Base-by-base conservation (phyloP, 2,888 invertebrate species). In the Xanthia togata region DNA sequence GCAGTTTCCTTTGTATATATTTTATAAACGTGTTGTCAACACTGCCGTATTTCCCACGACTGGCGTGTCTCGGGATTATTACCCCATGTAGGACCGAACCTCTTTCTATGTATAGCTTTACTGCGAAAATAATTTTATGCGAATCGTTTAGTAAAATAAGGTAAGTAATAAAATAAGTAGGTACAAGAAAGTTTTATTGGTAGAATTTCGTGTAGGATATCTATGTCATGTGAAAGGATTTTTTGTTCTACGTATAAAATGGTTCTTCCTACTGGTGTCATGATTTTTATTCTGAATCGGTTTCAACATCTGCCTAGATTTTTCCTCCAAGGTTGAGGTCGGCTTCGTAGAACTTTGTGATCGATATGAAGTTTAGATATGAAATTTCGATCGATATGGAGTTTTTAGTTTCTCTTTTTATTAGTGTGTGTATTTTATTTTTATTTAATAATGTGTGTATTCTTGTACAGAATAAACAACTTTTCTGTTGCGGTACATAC, bases 11-110 rank as follows among this genome's bases (percentile, higher is more conserved):
- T 64, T 74, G 53, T 73, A 78, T 47, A 47, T 47, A n/a, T n/a
- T n/a, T 72, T 78, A 72, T 69, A 75, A 74, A 76, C 26, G 71
- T 53, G 60, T 64, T 78, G 81, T 75, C 84, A 84, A 73, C 64
- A 70, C 64, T 59, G 50, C 59, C 53, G 41, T 55, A 68, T 78
- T 85, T 79, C 79, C 78, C 77, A 70, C 63, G 79, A 77, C 64
- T 87, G 68, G 79, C 89, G 87, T 88, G 89, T 72, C 80, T 23
- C 47, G 11, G 35, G 79, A 80, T 83, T 85, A 81, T 82, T 83
- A 85, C 76, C 70, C 59, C 47, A 41, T 73, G 63, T 47, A 38
- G 4, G 14, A 26, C 59, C 4, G 47, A 70, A 65, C 64, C 55
- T 14, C 2, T 5, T 53, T 72, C 57, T 75, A 72, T 65, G 65